Base-by-base conservation (phyloP, 2,888 invertebrate species). In the Strigamia maritima region DNA sequence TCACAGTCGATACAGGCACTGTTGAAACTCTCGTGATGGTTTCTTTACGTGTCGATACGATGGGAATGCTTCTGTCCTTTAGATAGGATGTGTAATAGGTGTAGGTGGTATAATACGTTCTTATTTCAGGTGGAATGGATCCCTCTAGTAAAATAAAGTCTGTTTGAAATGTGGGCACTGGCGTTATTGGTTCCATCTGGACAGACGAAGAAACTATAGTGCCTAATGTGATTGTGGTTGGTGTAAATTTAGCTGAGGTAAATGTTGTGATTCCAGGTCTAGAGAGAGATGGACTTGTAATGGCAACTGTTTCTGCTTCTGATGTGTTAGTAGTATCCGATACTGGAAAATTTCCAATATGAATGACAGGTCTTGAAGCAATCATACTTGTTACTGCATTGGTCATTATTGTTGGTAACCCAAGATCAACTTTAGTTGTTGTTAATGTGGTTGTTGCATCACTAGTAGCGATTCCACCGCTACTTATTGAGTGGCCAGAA, bases 11-110 rank as follows among this genome's bases (percentile, higher is more conserved):
- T n/a, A 19, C 10, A 8, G 77, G 24, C 19, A 79, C 22, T 22
- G 75, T 75, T 44, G 40, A 40, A 8, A 38, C 74, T 35, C 75
- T 31, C 2, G 74, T 40, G 8, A 79, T 44, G 6, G 79, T 79
- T 75, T 79, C 74, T n/a, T 16, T 28, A 10, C 90, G 89, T 2
- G 90, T 90, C 80, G 88, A 87, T 0, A 90, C 86, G 4, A 88
- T 86, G 1, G 89, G 87, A 22, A 35, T 75, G 10, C 40, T 35
- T 6, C 78, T 78, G 49, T 77, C 80, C 35, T 74, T 44, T 77
- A 89, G 83, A 79, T 89, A 85, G 0, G 90, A 90, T 79, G 89
- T 90, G 82, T 87, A 89, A 84, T 90, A 90, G 0, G 90, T 90
- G 82, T 90, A 90, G 0, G 84, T 83, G 6, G 82, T 83, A 49